phyloP scores from a whole-genome alignment of 2,113 vertebrate genomes.

The Catharus minimus region DNA sequence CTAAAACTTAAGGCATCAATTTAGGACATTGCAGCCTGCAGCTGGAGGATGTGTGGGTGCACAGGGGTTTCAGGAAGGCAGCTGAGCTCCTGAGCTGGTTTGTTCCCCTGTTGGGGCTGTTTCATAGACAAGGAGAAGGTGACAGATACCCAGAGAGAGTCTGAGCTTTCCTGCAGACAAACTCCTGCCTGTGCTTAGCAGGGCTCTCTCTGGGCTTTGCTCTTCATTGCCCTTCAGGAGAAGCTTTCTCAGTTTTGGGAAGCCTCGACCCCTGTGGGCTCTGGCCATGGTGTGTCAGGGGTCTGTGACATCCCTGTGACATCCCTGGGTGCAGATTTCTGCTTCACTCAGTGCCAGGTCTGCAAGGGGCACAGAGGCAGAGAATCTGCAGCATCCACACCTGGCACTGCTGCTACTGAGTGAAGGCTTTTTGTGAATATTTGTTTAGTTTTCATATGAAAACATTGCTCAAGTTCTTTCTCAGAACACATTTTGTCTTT shows the following conservation, averaged over 20 bases:
- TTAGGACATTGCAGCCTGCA: neutral
- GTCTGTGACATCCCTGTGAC: neutral
- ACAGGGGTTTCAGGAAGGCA: neutral
- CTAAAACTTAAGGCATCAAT: neutral
- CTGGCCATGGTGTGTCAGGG: rapidly evolving
- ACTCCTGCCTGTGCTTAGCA: neutral
- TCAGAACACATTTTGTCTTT: neutral
- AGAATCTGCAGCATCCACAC: neutral
- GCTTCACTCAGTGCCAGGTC: neutral
- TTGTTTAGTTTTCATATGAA: neutral
- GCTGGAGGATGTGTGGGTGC: neutral
- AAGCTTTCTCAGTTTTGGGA: neutral
- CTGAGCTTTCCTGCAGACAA: too few relatives aligned
- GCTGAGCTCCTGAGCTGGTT: neutral
- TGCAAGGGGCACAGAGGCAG: neutral
- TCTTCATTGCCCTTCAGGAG: neutral
- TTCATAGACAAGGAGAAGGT: too few relatives aligned
- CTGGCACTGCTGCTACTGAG: neutral
- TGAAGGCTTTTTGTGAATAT: neutral
- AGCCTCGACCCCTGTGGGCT: neutral
- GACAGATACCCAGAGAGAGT: too few relatives aligned
- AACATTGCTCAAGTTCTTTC: neutral
- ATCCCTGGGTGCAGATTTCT: neutral
- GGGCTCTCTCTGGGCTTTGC: neutral
- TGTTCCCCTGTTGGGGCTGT: neutral